Evolutionary conservation across 1,140 invertebrate genomes (phyloP), one percentile per base, ranked within the genome.

Genomic region (Vanessa atalanta): DNA sequence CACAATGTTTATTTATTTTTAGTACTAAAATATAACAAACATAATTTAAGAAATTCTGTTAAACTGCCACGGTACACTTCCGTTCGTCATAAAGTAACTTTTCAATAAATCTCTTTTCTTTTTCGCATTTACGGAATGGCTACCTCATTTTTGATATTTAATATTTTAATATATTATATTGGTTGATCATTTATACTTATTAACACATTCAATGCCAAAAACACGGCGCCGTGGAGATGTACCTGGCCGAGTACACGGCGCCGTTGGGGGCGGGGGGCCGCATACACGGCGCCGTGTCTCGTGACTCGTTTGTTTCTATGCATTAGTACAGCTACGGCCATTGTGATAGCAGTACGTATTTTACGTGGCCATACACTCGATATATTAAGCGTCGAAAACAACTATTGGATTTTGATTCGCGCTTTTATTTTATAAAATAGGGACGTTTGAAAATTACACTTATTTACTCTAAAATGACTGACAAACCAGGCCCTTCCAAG

Each of bases 221-320:
- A 65, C 64, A 65, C 64, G 64, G 64, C 64, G 43, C 64, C 64
- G 64, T 65, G 64, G 37, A 65, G 37, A 65, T 47, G 64, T 47
- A 47, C 8, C 11, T 65, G 43, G 64, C 64, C 43, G 64, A 43
- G 37, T 47, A 65, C 64, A 65, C 64, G 47, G 31, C 64, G 37
- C 64, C 64, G 64, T 65, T 26, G 31, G 14, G 26, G 15, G 64
- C 64, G 31, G 55, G 55, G 55, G n/a, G 55, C 55, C 23, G n/a
- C 1, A 15, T 16, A 57, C 4, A 57, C 55, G 23, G 55, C n/a
- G 55, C 55, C n/a, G 53, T 57, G 53, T 7, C 15, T 57, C 15
- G 53, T 12, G 47, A 12, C 6, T 47, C 6, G 6, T 6, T 47
- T 47, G 6, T 47, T 47, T 47, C 47, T 47, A 47, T 47, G 47